Conservation (phyloP, 2,113 vertebrate genomes). For the Erythrolamprus reginae region DNA sequence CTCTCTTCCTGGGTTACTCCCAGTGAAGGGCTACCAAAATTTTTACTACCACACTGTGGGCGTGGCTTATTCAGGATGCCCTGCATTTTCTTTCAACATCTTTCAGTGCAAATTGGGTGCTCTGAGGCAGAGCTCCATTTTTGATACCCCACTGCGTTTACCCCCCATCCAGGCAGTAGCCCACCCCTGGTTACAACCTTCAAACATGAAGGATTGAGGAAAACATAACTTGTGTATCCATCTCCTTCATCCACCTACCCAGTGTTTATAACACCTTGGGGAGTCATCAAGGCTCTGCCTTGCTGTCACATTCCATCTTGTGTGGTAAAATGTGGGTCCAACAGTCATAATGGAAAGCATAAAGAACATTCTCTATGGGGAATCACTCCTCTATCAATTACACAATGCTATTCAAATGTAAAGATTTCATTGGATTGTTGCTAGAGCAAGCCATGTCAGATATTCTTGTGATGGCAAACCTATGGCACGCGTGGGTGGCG, state of each 20-base stretch:
- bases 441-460: background rate
- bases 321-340: background rate
- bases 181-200: too few species aligned
- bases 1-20: background rate
- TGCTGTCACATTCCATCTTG: background rate
- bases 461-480: too few species aligned
- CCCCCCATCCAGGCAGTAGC: too few species aligned
- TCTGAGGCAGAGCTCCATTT: too few species aligned
- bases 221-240: background rate
- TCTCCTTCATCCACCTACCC: background rate
- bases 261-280: background rate
- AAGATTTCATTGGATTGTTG: background rate
- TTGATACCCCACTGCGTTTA: too few species aligned
- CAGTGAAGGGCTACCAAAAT: too few species aligned
- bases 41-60: too few species aligned
- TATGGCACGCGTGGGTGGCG: too few species aligned
- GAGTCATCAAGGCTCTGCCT: background rate
- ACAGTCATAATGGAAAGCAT: background rate
- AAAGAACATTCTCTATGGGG: background rate
- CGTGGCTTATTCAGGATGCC: too few species aligned
- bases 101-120: too few species aligned
- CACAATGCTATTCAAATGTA: background rate
- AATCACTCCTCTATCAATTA: background rate
- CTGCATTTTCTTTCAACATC: too few species aligned
- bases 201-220: background rate